phyloP scores from a whole-genome alignment of 2,797 vertebrate genomes.

The Decapterus maruadsi region DNA sequence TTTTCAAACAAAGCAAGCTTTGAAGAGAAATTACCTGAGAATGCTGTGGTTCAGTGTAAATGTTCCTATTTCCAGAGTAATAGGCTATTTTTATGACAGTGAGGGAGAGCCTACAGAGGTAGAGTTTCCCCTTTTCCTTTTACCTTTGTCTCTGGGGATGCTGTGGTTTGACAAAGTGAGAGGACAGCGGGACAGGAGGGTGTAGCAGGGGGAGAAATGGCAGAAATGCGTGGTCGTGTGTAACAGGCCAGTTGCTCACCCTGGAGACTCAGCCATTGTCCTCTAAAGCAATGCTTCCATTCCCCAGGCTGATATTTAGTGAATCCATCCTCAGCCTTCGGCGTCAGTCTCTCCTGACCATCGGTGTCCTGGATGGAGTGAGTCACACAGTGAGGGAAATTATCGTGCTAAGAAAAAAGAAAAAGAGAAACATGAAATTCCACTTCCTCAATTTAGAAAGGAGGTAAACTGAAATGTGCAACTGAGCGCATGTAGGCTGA shows the following conservation, averaged over 20 bases:
- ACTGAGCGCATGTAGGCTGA: constrained; percentile 28
- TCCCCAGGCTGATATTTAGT: constrained; percentile 39
- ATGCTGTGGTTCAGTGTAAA: background rate
- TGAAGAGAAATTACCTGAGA: constrained; percentile 6
- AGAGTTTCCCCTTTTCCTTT: constrained; percentile 15
- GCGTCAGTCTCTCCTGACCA: constrained; percentile 8
- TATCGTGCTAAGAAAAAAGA: background rate
- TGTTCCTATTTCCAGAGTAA: background rate
- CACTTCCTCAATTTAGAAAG: constrained; percentile 43
- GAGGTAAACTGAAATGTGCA: constrained; percentile 35
- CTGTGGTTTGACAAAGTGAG: constrained; percentile 47
- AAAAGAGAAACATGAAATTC: constrained; percentile 35
- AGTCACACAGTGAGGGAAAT: constrained; percentile 35
- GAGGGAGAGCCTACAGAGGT: background rate
- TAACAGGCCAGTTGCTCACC: constrained; percentile 40
- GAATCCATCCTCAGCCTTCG: constrained; percentile 33
- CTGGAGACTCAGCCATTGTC: constrained; percentile 50
- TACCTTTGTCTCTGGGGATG: constrained; percentile 12
- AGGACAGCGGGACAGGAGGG: constrained; percentile 47
- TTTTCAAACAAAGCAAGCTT: background rate
- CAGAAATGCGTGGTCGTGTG: constrained; percentile 33
- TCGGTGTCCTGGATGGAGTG: constrained; percentile 14
- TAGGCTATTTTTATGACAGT: constrained; percentile 1
- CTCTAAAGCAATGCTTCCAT: constrained; percentile 45
- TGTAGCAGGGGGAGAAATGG: constrained; percentile 24